These are phyloP conservation scores for Tetraodon nigroviridis DNA, from an alignment of 2,113 vertebrate species.

Conservation along the genomic window DNA sequence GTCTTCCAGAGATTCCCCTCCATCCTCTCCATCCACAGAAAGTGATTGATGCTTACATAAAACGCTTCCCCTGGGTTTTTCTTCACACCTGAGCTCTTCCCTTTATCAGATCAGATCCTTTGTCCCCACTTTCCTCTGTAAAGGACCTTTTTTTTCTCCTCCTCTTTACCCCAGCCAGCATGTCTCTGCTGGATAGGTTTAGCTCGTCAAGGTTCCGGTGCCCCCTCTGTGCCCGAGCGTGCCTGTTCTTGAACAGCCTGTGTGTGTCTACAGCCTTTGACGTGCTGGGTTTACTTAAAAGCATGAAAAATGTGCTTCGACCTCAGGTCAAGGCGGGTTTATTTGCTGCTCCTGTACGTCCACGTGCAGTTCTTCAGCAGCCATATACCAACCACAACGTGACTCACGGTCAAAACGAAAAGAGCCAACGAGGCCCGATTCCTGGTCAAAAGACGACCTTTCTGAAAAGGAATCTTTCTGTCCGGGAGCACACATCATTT, in stretches of 20 bases:
- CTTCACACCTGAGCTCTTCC: not conserved
- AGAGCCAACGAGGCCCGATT: too few species aligned
- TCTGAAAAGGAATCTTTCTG: too few species aligned
- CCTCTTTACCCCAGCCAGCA: not conserved
- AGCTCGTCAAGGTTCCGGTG: not conserved
- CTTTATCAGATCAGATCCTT: not conserved
- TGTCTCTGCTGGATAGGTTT: not conserved
- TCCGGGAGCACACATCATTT: too few species aligned
- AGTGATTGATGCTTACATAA: too few species aligned
- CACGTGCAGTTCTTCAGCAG: not conserved
- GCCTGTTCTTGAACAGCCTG: constrained; percentile 8
- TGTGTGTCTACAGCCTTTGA: constrained; percentile 2
- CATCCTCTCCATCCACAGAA: too few species aligned
- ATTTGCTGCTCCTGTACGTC: constrained; percentile 3
- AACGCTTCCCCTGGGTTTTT: too few species aligned
- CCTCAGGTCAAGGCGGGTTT: constrained; percentile 3
- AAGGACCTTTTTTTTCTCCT: not conserved
- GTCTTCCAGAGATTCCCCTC: not conserved
- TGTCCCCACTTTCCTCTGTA: not conserved
- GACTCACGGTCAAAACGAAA: too few species aligned
- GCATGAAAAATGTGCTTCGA: not conserved
- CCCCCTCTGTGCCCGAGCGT: not conserved
- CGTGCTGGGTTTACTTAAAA: constrained; percentile 14
- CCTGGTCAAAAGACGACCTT: too few species aligned
- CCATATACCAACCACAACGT: too few species aligned